Base-by-base conservation (phyloP, 2,113 vertebrate genomes). In the Sturnira hondurensis region DNA sequence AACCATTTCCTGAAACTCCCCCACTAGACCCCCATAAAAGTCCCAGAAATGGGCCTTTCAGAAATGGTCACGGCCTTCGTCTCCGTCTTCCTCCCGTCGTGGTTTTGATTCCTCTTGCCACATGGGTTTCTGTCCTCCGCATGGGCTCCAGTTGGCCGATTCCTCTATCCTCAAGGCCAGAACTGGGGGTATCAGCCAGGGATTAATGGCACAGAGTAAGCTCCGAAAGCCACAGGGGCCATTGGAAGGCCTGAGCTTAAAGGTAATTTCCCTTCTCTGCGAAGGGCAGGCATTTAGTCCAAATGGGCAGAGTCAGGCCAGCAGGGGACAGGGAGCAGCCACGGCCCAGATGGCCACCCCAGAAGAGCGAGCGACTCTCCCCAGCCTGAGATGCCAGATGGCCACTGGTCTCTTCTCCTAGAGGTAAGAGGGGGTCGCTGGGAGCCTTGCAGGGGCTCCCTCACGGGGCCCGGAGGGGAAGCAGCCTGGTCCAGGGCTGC, bases 261-360 rank as follows among this genome's bases (percentile, higher is more conserved):
- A 70, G 80, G 20, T 97, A 86, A 97, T 94, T 96, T 96, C 94
- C 93, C 68, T 61, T 96, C 92, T 92, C 95, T 77, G 65, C 47
- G 85, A 50, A 92, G 94, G 71, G 90, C 87, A 78, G 92, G 80
- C 97, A 67, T 88, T 97, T 92, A 93, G 94, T 77, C 58, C 84
- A 5, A 33, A 92, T 71, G 85, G 81, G 80, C 78, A 77, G 83
- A 84, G 70, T 56, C 41, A 12, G 12, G 65, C 78, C 95, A 24
- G 70, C 68, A 71, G 94, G 63, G 56, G 47, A 74, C 74, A 1
- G 61, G 54, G 70, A 70, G 43, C 90, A 56, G 78, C 93, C 56
- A 5, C 13, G 17, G 67, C 87, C 84, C 81, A 52, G 89, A 96
- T 96, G 97, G 95, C 92, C 91, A 52, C 54, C 78, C 20, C 50